Evolutionary conservation across 2,888 invertebrate genomes (phyloP).

Genomic region (Dicycla oo): DNA sequence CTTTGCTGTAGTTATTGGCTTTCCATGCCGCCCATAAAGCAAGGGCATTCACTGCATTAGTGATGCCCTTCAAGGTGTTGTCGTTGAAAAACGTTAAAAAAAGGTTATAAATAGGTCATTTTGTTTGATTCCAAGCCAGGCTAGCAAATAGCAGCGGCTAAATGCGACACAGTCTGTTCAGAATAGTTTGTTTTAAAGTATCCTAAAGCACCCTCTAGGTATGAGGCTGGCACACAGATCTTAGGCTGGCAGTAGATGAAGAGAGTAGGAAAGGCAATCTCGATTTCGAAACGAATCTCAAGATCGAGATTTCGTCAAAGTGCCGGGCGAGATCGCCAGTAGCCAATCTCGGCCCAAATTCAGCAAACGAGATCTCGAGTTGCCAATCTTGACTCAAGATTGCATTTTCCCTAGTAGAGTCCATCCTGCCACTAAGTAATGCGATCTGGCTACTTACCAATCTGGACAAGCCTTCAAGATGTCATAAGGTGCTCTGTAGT

Average conservation of each 20-base stretch:
- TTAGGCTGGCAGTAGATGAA: neutral
- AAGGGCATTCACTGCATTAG: neutral
- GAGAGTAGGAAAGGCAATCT: neutral
- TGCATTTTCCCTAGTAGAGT: neutral
- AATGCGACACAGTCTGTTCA: neutral
- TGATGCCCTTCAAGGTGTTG: neutral
- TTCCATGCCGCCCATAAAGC: neutral
- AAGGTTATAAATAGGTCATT: neutral
- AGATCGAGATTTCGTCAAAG: neutral
- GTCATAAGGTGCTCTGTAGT: slow-evolving; percentile 86
- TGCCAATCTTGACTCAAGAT: neutral
- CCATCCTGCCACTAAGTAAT: neutral
- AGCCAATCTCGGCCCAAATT: neutral
- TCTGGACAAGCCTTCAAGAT: slow-evolving; percentile 87
- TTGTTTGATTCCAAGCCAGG: neutral
- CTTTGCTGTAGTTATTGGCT: neutral
- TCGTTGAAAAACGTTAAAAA: neutral
- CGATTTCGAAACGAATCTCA: neutral
- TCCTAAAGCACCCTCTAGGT: neutral
- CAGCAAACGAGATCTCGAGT: neutral
- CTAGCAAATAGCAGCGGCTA: neutral
- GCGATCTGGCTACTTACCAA: slow-evolving; percentile 74
- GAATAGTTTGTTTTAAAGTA: neutral
- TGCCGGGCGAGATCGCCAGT: neutral
- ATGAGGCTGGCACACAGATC: too few species aligned